Base-by-base conservation (phyloP, 2,797 vertebrate genomes). In the Ciconia nigra region DNA sequence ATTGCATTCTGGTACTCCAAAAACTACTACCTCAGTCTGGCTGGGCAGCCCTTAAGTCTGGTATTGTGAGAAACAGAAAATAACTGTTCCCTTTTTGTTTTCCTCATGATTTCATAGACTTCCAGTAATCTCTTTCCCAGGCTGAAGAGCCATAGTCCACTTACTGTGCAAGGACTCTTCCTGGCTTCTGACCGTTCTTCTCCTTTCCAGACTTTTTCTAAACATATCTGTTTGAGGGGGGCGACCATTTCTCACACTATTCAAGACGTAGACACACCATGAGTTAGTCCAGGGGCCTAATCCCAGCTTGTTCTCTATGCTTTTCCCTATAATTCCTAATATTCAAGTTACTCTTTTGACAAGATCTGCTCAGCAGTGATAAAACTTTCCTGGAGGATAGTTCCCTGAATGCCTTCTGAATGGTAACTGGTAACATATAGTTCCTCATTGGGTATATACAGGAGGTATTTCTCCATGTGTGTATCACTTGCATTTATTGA, bases 1-100 rank as follows among this genome's bases (percentile, higher is more conserved):
- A 49, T 0, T 7, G 44, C 11, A 14, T 54, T 61, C 9, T 4
- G 11, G 52, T 10, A 11, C 62, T 26, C 10, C 2, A 1, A 26
- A 57, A 87, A 10, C n/a, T 25, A 26, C n/a, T 4, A 24, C 71
- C 44, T 54, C 24, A 7, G 35, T 18, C 51, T 18, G 74, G 72
- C 67, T 58, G 49, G 29, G 54, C 35, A 2, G 62, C 18, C 46
- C 51, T 37, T 33, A 16, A 8, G 28, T 13, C 65, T 49, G 71
- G 26, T 8, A 7, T 2, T 26, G 37, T 12, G 29, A 84, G 61
- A 67, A 84, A 63, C 5, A 46, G 63, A 51, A 79, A 72, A 62
- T 0, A 62, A 61, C 15, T 5, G 18, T 4, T 77, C 29, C 10
- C 7, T 29, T 55, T 42, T n/a, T 1, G 3, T 47, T 82, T 58